These are phyloP conservation scores for Bactericera cockerelli DNA, from an alignment of 1,140 invertebrate genomes.

Conservation along the genomic window DNA sequence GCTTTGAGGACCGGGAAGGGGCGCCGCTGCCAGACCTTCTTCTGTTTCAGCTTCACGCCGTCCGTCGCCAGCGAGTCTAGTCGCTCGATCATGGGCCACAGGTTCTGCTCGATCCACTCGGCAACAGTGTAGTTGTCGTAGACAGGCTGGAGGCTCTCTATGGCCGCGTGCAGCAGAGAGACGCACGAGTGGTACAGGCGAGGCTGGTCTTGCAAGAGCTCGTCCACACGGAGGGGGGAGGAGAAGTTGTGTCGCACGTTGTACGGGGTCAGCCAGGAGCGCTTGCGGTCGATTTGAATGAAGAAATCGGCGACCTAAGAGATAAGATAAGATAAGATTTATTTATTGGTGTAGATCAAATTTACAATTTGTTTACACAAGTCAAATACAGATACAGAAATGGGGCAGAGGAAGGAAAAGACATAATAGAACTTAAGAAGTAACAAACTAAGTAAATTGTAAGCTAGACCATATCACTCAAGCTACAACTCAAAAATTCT, in stretches of 20 bases:
- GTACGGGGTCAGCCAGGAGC: slow-evolving; percentile 56
- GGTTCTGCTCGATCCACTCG: slow-evolving; percentile 57
- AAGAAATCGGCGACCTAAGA: neutral
- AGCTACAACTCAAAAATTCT: no score
- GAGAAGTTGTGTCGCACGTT: slow-evolving; percentile 63
- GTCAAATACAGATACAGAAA: no score
- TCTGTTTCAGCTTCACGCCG: slow-evolving; percentile 35
- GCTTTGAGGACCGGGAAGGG: slow-evolving; percentile 30
- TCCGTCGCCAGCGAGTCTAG: slow-evolving; percentile 36
- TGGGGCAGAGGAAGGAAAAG: neutral
- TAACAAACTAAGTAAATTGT: no score
- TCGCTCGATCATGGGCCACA: slow-evolving; percentile 37
- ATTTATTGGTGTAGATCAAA: no score
- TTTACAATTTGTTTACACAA: no score
- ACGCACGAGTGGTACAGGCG: slow-evolving; percentile 41
- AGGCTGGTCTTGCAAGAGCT: slow-evolving; percentile 45
- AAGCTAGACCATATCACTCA: no score
- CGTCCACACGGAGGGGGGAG: slow-evolving; percentile 52
- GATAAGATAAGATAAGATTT: neutral
- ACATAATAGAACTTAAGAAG: no score
- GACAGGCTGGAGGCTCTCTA: slow-evolving; percentile 44
- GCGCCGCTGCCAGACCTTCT: slow-evolving; percentile 37
- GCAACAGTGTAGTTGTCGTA: slow-evolving; percentile 56
- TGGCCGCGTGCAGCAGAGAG: slow-evolving; percentile 42
- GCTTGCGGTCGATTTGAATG: slow-evolving; percentile 8